These are phyloP conservation scores for Acanthurus lineatus DNA, from an alignment of 2,797 vertebrate genomes.

Conservation along the genomic window DNA sequence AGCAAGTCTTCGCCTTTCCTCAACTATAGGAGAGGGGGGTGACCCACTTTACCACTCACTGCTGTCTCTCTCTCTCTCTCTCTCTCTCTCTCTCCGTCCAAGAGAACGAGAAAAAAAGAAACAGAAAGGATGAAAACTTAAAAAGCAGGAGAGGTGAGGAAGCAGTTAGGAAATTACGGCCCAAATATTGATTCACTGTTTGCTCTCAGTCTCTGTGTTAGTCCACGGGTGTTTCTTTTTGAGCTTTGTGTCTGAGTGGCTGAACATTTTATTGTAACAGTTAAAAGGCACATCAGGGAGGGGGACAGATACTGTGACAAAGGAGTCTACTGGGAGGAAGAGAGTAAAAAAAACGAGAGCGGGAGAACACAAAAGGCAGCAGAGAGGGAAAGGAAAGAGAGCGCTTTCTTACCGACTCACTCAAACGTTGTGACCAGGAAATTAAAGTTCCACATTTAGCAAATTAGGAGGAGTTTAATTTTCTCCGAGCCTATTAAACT, in stretches of 20 bases:
- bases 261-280: constrained; percentile 43
- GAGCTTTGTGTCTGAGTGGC: constrained; percentile 39
- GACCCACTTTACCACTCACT: constrained; percentile 72
- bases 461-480: not conserved
- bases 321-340: constrained; percentile 13
- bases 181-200: constrained; percentile 47
- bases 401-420: not conserved
- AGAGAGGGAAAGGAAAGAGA: not conserved
- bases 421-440: not conserved
- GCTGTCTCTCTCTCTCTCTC: constrained; percentile 26
- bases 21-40: constrained; percentile 44
- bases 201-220: constrained; percentile 25
- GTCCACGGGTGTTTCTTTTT: constrained; percentile 9
- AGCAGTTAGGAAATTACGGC: constrained; percentile 17
- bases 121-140: constrained; percentile 25
- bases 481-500: not conserved
- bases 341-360: not conserved
- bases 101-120: constrained; percentile 10
- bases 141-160: constrained; percentile 31
- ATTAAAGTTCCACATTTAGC: not conserved
- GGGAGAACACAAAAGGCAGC: constrained; percentile 5
- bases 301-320: constrained; percentile 29
- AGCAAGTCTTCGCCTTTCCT: constrained; percentile 39
- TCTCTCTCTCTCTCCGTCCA: not conserved
- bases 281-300: constrained; percentile 27